A percentile compares a stretch with the other conserved stretches of the same genome.
phyloP scores from a whole-genome alignment of 2,888 invertebrate species.

The Cybosia mesomella region DNA sequence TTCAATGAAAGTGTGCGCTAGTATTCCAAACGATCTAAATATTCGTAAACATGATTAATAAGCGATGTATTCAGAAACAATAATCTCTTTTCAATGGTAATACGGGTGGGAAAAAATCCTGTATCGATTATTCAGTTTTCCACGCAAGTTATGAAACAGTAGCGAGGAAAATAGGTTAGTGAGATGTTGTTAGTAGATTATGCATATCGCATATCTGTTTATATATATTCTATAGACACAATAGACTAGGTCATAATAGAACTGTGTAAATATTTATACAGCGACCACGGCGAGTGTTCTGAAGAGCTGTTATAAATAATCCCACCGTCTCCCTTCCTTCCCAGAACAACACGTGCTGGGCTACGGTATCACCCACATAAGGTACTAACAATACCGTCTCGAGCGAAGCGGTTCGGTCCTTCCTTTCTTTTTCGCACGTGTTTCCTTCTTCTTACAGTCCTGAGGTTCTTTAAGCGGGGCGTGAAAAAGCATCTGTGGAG shows the following conservation, averaged over 20 bases:
- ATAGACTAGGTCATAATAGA: constrained; percentile 8
- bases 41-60: constrained; percentile 22
- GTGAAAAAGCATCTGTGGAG: too few species aligned
- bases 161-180: constrained; percentile 26
- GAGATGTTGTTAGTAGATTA: constrained; percentile 19
- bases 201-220: constrained; percentile 17
- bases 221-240: constrained; percentile 15
- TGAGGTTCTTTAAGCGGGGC: too few species aligned
- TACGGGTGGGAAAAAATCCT: constrained; percentile 17
- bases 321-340: too few species aligned
- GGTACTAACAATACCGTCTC: too few species aligned
- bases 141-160: constrained; percentile 24
- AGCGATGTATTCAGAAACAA: constrained; percentile 31
- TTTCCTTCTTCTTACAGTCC: too few species aligned
- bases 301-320: too few species aligned
- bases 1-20: not conserved
- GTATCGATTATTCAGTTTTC: constrained; percentile 24
- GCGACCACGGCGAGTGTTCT: too few species aligned
- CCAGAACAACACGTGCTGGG: too few species aligned
- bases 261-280: constrained; percentile 12
- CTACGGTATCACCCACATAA: too few species aligned
- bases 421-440: too few species aligned
- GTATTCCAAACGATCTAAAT: constrained; percentile 11
- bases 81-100: constrained; percentile 31
- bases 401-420: too few species aligned